Evolutionary conservation across 2,888 invertebrate species (phyloP), one percentile per base, ranked within the genome.

Genomic region (Proisotoma minuta): DNA sequence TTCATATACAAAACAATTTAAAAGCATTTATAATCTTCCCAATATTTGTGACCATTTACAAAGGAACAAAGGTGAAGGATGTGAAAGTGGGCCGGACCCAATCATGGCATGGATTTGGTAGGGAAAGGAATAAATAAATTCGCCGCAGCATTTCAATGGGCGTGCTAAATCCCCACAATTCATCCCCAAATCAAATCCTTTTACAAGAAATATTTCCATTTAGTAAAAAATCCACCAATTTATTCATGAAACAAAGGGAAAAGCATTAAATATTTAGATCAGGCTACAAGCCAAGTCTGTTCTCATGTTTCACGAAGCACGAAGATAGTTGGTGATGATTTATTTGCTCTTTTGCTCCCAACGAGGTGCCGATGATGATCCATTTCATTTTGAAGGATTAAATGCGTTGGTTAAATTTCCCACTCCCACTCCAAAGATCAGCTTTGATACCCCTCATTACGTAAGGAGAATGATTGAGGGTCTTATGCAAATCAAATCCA

Each of bases 81-180:
- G 57, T 51, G 51, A 57, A 62, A 65, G 40, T 63, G 69, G 71
- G 71, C 59, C 58, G 69, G 65, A 68, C 69, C 66, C 66, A 71
- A 71, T 69, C 71, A 68, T n/a, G n/a, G n/a, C n/a, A n/a, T n/a
- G n/a, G n/a, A n/a, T n/a, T n/a, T n/a, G 58, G 60, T 27, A 62
- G 60, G 43, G 48, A 65, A 62, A 53, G 60, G 65, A 62, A 68
- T 65, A 65, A 64, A 68, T 69, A 65, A 64, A 68, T 69, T 68
- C 71, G 68, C 69, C 64, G 67, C 67, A 66, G 66, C 62, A 60
- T 57, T 39, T 56, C 20, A 34, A 26, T 57, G 40, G 39, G 53
- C 48, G 27, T 60, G 43, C 23, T 24, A 40, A 24, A 34, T 56
- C 56, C 40, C 56, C 15, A 15, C 23, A 39, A 26, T 23, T 56